phyloP scores from a whole-genome alignment of 2,888 invertebrate genomes.

The Pelosia muscerda region DNA sequence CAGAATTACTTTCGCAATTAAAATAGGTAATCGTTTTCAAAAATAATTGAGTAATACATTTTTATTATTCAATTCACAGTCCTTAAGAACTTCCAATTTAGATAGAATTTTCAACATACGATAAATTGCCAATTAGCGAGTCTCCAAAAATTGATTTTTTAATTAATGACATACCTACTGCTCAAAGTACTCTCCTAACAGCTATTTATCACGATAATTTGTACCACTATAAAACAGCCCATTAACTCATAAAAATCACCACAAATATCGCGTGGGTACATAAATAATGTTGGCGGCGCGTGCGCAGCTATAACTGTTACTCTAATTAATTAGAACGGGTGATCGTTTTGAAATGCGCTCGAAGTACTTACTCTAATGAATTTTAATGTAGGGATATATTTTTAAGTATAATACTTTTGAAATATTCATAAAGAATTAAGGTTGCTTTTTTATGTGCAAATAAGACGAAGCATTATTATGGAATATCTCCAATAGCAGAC shows the following conservation, averaged over 20 bases:
- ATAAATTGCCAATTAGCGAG: not conserved
- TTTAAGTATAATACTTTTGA: slow-evolving; percentile 23
- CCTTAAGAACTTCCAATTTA: not conserved
- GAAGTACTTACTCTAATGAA: slow-evolving; percentile 66
- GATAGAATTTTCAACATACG: not conserved
- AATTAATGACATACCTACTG: slow-evolving; percentile 5
- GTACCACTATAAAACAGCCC: slow-evolving; percentile 14
- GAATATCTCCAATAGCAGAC: not conserved
- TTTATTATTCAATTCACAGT: not conserved
- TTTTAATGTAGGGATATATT: slow-evolving; percentile 65
- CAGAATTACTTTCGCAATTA: not conserved
- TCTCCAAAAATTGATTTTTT: not conserved
- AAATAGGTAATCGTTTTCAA: not conserved
- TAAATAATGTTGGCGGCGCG: slow-evolving; percentile 47
- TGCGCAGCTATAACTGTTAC: slow-evolving; percentile 58
- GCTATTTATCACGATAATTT: slow-evolving; percentile 10
- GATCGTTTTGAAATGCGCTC: slow-evolving; percentile 64
- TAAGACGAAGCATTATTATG: too few species aligned
- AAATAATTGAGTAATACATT: not conserved
- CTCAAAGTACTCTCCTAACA: not conserved
- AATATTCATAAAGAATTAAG: not conserved
- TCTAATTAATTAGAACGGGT: slow-evolving; percentile 69
- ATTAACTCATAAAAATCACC: slow-evolving; percentile 24
- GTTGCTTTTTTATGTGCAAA: too few species aligned
- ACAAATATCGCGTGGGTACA: slow-evolving; percentile 33